Base-by-base conservation (phyloP, 2,888 invertebrate genomes). In the Scotopteryx bipunctaria region DNA sequence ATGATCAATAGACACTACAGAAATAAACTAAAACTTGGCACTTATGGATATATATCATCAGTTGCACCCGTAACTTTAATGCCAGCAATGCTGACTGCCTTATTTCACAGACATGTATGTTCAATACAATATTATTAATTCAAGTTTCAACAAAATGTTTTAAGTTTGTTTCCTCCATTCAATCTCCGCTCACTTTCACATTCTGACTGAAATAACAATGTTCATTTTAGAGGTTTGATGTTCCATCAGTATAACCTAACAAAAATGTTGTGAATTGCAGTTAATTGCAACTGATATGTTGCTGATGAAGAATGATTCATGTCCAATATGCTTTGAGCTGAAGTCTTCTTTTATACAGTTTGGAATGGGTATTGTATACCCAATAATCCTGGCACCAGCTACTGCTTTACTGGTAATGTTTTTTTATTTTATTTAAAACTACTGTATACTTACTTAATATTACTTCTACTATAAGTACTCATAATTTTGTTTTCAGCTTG, bases 281-380 rank as follows among this genome's bases (percentile, higher is more conserved):
- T 62, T 91, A 44, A 73, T 95, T 35, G 81, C 93, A 62, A 86
- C 88, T 0, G 79, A 91, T 11, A 76, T 95, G 49, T 59, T 95
- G 2, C 60, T 95, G 13, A 84, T 92, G 71, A 91, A 83, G 51
- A 68, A 86, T 21, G 78, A 86, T 0, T 59, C 71, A 1, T 96
- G 96, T 66, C 92, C 94, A 0, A 66, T 94, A 3, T 96, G 96
- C 69, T 66, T 92, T 15, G 93, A 95, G 81, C 57, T 93, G 0
- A 90, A 89, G 54, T 91, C 94, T 16, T 86, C 91, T 1, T 75
- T 81, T 0, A 61, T 93, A 14, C 94, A 95, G 76, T 63, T 86
- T 0, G 61, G 67, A 0, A 51, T 91, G 3, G 93, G 94, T 0
- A 67, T 91, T 0, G 61, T 88, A 2, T 93, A 94, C 71, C 95